Conservation (phyloP, 2,888 invertebrate species). For the Polyommatus icarus region DNA sequence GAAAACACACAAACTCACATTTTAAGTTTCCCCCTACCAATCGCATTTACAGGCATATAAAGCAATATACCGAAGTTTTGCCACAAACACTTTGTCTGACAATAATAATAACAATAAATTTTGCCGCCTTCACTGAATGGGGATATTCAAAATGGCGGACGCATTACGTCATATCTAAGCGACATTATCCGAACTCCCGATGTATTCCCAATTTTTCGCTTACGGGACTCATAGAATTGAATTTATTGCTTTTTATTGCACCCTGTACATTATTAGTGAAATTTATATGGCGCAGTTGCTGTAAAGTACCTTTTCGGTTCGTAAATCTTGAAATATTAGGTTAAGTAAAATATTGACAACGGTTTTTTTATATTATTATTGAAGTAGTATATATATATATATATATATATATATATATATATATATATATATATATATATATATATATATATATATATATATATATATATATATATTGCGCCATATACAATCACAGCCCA, state of each 20-base stretch:
- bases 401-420: no score
- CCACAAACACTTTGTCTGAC: slow-evolving; percentile 59
- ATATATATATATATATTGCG: no score
- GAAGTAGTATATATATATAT: no score
- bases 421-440: no score
- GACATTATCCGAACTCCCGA: slow-evolving; percentile 40
- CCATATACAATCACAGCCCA: no score
- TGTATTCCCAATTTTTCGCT: slow-evolving; percentile 39
- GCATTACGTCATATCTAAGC: slow-evolving; percentile 42
- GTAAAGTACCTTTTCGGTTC: slow-evolving; percentile 3
- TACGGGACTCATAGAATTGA: slow-evolving; percentile 5
- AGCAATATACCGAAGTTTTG: slow-evolving; percentile 57
- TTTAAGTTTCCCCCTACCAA: slow-evolving; percentile 50
- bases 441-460: no score
- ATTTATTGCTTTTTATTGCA: slow-evolving; percentile 27
- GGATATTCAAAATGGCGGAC: slow-evolving; percentile 44
- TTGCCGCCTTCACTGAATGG: slow-evolving; percentile 45
- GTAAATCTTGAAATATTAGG: not conserved
- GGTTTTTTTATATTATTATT: not conserved
- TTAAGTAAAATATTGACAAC: not conserved
- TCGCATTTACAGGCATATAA: slow-evolving; percentile 66
- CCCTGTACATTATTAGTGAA: not conserved
- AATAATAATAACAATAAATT: slow-evolving; percentile 76
- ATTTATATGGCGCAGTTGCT: slow-evolving; percentile 1
- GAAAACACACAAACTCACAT: not conserved